Percentiles rank a stretch among this genome's conserved stretches.
These are phyloP conservation scores for Acanthurus tractus DNA, from an alignment of 2,797 vertebrate genomes.

Conservation along the genomic window DNA sequence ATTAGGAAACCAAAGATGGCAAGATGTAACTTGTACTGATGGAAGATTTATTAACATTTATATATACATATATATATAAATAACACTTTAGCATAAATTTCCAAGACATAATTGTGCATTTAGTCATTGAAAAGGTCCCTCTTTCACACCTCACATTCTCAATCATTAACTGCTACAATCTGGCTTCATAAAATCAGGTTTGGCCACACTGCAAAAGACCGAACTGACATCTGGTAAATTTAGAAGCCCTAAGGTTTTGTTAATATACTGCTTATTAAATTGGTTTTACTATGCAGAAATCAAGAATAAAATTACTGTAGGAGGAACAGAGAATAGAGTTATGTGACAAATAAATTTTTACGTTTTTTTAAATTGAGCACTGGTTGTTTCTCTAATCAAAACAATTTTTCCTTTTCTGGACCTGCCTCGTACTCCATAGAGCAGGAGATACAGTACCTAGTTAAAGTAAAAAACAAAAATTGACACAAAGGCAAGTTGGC, in stretches of 20 bases:
- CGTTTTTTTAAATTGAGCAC: no score
- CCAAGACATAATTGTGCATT: neutral
- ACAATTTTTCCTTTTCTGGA: constrained; percentile 22
- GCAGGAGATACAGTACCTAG: constrained; percentile 4
- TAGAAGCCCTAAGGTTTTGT: neutral
- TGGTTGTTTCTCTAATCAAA: neutral
- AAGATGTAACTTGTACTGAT: neutral
- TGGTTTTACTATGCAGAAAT: neutral
- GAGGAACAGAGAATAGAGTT: neutral
- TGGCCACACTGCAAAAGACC: neutral
- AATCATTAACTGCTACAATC: constrained; percentile 2
- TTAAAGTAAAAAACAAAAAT: constrained; percentile 21
- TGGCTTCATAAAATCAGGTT: constrained; percentile 1
- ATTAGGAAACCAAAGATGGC: neutral
- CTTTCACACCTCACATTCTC: constrained; percentile 8
- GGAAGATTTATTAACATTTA: neutral
- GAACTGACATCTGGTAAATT: constrained; percentile 1
- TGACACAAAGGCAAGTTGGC: constrained; percentile 70
- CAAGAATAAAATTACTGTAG: constrained; percentile 1
- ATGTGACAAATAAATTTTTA: neutral
- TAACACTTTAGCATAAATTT: constrained; percentile 4
- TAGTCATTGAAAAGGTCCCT: neutral
- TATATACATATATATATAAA: neutral
- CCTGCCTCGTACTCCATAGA: constrained; percentile 8
- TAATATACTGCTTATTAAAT: constrained; percentile 1